Evolutionary conservation across 2,888 invertebrate species (phyloP), one percentile per base, ranked within the genome.

Genomic region (Dendrolimus houi): DNA sequence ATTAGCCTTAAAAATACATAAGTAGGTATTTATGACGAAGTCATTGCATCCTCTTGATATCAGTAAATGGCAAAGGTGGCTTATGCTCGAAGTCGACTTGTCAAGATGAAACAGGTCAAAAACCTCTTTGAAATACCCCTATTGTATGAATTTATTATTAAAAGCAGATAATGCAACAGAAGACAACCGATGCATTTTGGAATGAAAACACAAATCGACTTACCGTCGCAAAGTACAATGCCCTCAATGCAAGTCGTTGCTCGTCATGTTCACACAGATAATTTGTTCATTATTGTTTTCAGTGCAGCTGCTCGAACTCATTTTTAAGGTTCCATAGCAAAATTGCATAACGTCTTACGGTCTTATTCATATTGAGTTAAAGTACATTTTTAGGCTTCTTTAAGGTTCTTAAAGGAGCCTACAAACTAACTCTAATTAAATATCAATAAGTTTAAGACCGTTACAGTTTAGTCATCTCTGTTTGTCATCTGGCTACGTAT

Each of bases 201-300:
- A 70, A 70, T 69, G 75, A 74, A 68, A 70, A 79, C 74, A 73
- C 71, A 67, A 71, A 72, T 73, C 78, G 72, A 75, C 75, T 75
- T 74, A 78, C 75, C 74, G 76, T 75, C 75, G 68, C 62, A 60
- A 60, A 66, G 81, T 77, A 74, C 81, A 76, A 69, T 76, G 82
- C 69, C 77, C 79, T 66, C 71, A 55, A 65, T 67, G 65, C 70
- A 65, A 75, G 74, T 72, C 74, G 74, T 69, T 71, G 72, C 67
- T 71, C 73, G 68, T 66, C 66, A 70, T 59, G 66, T 63, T 65
- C 66, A 64, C 62, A 65, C 70, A 68, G 71, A 72, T 70, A 74
- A 68, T 71, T 72, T 70, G 47, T 47, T 74, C 69, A 73, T 71
- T 75, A 71, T 68, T 72, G 68, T 66, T 70, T 68, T 71, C 67